Conservation (phyloP, 1,140 invertebrate species). For the Leptinotarsa undecemlineata region DNA sequence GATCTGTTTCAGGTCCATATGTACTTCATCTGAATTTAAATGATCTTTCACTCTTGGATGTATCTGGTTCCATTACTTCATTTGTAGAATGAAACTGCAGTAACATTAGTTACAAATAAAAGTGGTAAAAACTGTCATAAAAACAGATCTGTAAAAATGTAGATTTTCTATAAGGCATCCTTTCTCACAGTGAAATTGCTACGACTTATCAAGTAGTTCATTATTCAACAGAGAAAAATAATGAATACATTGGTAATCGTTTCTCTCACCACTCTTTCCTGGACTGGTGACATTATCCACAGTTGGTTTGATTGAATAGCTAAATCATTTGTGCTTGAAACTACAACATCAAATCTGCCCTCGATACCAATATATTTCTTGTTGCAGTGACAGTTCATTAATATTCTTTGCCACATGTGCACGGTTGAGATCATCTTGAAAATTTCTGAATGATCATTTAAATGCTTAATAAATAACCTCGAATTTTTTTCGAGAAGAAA, state of each 20-base stretch:
- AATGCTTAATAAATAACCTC: constrained; percentile 2
- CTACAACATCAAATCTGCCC: not conserved
- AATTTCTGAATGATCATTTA: not conserved
- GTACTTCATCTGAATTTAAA: no score
- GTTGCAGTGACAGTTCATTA: not conserved
- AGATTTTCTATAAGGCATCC: no score
- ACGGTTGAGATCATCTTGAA: not conserved
- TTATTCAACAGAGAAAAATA: not conserved
- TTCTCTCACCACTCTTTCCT: not conserved
- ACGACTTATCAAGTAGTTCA: no score
- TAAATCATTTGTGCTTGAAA: not conserved
- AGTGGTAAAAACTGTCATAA: no score
- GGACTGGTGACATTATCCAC: not conserved
- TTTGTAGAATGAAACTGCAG: no score
- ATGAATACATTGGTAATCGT: not conserved
- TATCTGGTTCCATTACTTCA: no score
- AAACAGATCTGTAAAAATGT: no score
- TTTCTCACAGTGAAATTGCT: no score
- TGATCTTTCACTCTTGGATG: no score
- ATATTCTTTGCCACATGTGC: not conserved
- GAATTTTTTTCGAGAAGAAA: not conserved
- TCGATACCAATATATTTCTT: not conserved
- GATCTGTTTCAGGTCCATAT: no score
- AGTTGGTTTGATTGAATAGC: not conserved
- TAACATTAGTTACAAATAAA: no score